These are phyloP conservation scores for Coelinius sp. DNA, from an alignment of 2,888 invertebrate species.

Conservation along the genomic window DNA sequence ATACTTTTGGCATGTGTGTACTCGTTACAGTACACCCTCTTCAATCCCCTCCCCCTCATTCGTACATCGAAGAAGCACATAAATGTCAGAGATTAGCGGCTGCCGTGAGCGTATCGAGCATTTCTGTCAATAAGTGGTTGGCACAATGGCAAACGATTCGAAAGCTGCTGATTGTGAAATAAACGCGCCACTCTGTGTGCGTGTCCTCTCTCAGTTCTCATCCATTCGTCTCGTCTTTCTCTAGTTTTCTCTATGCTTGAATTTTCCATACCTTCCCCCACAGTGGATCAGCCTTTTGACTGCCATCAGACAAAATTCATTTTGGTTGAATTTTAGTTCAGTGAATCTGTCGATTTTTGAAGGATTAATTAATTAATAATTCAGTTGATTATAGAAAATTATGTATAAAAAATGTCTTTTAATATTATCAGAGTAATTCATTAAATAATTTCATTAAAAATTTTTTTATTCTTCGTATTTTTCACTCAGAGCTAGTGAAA, in stretches of 20 bases:
- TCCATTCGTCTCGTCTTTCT: constrained; percentile 24
- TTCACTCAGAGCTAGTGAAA: no score
- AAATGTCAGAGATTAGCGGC: constrained; percentile 67
- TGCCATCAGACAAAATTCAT: neutral
- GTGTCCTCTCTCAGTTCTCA: constrained; percentile 41
- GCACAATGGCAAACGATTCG: constrained; percentile 62
- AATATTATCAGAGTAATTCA: no score
- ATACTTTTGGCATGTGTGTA: constrained; percentile 26
- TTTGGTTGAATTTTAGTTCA: neutral
- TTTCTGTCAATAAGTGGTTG: constrained; percentile 66
- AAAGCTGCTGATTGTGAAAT: constrained; percentile 68
- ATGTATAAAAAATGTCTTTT: no score
- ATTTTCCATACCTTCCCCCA: constrained; percentile 8
- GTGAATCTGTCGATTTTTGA: neutral
- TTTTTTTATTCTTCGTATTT: no score
- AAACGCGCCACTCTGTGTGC: constrained; percentile 57
- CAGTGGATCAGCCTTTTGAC: constrained; percentile 41
- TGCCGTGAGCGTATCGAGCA: constrained; percentile 62
- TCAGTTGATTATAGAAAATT: no score
- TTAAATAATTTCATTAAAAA: no score
- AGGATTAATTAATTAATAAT: neutral
- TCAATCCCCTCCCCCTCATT: neutral
- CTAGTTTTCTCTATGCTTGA: constrained; percentile 25
- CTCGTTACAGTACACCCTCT: constrained; percentile 26
- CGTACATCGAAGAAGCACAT: constrained; percentile 54